Conservation (phyloP, 2,797 vertebrate species). For the Phrynocephalus vlangalii region DNA sequence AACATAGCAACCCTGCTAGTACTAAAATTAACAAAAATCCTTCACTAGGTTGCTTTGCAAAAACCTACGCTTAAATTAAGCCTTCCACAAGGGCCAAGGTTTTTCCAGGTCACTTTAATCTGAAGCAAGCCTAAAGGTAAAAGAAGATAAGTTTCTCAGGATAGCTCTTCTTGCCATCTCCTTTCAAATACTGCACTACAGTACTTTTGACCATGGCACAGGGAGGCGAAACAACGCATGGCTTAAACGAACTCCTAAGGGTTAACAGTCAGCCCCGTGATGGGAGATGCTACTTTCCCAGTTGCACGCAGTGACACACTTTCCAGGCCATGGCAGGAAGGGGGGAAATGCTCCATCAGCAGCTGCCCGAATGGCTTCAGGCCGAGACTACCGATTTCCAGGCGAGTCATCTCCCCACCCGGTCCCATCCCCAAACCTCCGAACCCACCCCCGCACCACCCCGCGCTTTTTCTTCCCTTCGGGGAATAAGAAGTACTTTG, state of each 20-base stretch:
- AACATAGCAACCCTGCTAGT: neutral
- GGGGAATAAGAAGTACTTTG: neutral
- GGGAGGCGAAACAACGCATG: neutral
- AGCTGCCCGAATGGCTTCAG: neutral
- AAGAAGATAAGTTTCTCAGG: neutral
- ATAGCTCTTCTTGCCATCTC: neutral
- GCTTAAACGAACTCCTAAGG: neutral
- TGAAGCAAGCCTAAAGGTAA: neutral
- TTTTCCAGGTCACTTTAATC: neutral
- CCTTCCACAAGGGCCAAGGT: neutral
- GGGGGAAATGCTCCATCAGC: neutral
- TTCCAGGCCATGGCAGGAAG: neutral
- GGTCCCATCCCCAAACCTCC: neutral
- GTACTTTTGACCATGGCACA: neutral
- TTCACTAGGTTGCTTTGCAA: neutral
- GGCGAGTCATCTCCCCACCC: neutral
- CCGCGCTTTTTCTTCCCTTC: neutral
- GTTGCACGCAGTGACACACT: neutral
- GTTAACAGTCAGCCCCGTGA: neutral
- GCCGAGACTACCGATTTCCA: too few relatives aligned
- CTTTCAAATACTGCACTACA: neutral
- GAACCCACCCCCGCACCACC: neutral
- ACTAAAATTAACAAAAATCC: neutral
- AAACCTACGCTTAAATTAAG: neutral
- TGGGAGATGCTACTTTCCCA: conserved; percentile 8